Percentiles rank a stretch among this genome's conserved stretches.
phyloP scores from a whole-genome alignment of 2,888 invertebrate species.

The Adineta ricciae region DNA sequence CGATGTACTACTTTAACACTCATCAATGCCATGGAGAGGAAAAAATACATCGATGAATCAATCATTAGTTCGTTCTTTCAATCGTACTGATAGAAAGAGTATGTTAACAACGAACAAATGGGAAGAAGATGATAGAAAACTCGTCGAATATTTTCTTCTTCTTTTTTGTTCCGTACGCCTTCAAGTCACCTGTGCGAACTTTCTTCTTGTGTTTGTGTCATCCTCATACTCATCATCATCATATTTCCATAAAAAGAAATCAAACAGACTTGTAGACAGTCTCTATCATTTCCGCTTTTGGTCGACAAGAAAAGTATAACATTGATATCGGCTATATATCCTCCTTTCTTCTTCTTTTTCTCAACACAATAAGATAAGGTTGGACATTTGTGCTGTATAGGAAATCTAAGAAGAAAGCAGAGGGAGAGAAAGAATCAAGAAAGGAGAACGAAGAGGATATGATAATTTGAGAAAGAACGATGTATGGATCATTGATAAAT shows the following conservation, averaged over 20 bases:
- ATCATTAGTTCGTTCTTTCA: background rate
- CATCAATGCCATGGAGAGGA: background rate
- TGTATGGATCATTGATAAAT: conserved; percentile 3
- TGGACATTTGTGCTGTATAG: background rate
- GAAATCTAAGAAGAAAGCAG: background rate
- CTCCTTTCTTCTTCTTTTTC: background rate
- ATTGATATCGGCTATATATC: background rate
- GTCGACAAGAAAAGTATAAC: background rate
- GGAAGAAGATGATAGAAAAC: background rate
- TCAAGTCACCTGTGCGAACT: background rate
- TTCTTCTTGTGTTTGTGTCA: background rate
- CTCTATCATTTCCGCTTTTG: background rate
- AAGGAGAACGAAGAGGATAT: background rate
- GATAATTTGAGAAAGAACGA: background rate
- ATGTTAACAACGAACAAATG: background rate
- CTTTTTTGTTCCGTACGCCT: background rate
- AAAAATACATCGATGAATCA: background rate
- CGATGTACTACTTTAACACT: conserved; percentile 5
- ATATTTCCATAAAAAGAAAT: background rate
- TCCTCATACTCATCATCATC: background rate
- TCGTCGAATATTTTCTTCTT: background rate
- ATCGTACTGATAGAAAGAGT: background rate
- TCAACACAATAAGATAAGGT: background rate
- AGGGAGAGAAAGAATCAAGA: background rate
- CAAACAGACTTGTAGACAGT: background rate